Conservation (phyloP, 37 sponge, comb jelly and placozoan genomes). For the Axinella damicornis region DNA sequence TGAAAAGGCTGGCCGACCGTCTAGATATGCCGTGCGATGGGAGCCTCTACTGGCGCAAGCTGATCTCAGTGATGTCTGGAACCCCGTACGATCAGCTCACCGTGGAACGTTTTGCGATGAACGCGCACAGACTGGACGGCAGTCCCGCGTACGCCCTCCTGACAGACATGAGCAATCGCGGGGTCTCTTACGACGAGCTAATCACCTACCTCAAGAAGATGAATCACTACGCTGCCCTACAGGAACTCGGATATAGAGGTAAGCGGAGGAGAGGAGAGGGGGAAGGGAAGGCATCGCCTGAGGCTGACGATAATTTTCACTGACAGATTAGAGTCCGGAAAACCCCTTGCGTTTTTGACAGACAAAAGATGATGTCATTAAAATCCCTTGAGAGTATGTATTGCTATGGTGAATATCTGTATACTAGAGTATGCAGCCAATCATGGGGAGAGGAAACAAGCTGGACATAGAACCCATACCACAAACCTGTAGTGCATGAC, state of each 20-base stretch:
- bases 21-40: conserved; percentile 54
- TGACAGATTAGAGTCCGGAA: too few relatives aligned
- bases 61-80: conserved; percentile 48
- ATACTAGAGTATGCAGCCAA: too few relatives aligned
- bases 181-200: conserved; percentile 53
- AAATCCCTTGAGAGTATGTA: too few relatives aligned
- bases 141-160: conserved; percentile 77
- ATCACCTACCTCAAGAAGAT: conserved; percentile 70
- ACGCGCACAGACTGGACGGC: conserved; percentile 55
- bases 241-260: conserved; percentile 75
- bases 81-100: conserved; percentile 34
- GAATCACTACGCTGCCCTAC: conserved; percentile 51
- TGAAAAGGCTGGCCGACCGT: conserved; percentile 40
- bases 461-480: too few relatives aligned
- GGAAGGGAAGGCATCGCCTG: too few relatives aligned
- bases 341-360: too few relatives aligned
- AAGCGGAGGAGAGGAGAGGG: background rate
- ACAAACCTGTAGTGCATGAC: too few relatives aligned
- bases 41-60: conserved; percentile 45
- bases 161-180: conserved; percentile 70
- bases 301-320: too few relatives aligned
- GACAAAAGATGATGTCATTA: too few relatives aligned
- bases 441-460: too few relatives aligned
- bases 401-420: too few relatives aligned
- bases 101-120: conserved; percentile 50